phyloP scores from a whole-genome alignment of 2,797 vertebrate species.

The Hybognathus amarus region DNA sequence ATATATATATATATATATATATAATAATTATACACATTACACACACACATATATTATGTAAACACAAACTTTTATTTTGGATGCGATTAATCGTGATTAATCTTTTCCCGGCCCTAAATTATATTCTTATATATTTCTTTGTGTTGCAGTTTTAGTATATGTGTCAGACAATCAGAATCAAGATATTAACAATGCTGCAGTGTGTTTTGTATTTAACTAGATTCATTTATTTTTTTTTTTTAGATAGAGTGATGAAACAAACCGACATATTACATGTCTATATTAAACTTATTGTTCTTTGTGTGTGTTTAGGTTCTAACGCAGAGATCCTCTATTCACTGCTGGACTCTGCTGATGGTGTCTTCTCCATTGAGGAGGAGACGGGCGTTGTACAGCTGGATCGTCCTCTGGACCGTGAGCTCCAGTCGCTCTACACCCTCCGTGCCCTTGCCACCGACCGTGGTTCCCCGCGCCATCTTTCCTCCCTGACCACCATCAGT shows the following conservation, averaged over 20 bases:
- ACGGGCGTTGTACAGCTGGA: constrained; percentile 88
- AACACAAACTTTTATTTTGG: too few relatives aligned
- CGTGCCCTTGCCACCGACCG: constrained; percentile 86
- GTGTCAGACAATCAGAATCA: not conserved
- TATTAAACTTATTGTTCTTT: not conserved
- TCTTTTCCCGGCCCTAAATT: too few relatives aligned
- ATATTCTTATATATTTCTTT: not conserved
- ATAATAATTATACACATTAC: too few relatives aligned
- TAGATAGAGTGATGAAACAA: not conserved
- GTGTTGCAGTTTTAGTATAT: not conserved
- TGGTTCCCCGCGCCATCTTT: constrained; percentile 84
- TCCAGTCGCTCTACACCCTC: constrained; percentile 84
- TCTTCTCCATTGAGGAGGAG: constrained; percentile 89
- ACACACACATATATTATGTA: too few relatives aligned
- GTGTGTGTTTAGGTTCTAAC: constrained; percentile 80
- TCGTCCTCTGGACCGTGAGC: constrained; percentile 88
- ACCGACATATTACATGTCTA: not conserved
- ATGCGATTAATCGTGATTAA: too few relatives aligned
- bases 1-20: too few relatives aligned
- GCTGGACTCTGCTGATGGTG: constrained; percentile 84
- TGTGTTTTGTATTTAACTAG: not conserved
- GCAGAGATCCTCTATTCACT: constrained; percentile 87
- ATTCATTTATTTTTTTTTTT: not conserved
- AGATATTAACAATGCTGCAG: not conserved
- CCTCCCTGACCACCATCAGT: constrained; percentile 80